These are phyloP conservation scores for Salminus brasiliensis DNA, from an alignment of 2,113 vertebrate species.

Conservation along the genomic window DNA sequence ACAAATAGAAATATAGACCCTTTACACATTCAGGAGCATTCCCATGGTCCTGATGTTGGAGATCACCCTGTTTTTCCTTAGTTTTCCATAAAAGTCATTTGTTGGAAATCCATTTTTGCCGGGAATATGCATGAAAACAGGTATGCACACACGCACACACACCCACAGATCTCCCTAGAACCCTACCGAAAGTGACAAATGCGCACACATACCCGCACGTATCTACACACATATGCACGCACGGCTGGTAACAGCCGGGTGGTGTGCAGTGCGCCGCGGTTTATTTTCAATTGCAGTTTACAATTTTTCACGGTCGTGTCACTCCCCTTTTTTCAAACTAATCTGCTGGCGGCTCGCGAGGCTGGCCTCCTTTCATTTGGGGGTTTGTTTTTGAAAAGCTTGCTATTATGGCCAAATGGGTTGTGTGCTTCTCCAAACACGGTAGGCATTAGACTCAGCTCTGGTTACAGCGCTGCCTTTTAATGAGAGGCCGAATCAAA, in stretches of 20 bases:
- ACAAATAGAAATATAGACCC: no score
- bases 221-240: constrained; percentile 2
- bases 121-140: neutral
- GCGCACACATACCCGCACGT: constrained; percentile 12
- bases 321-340: constrained; percentile 69
- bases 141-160: constrained; percentile 18
- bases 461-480: constrained; percentile 75
- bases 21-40: neutral
- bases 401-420: constrained; percentile 77
- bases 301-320: constrained; percentile 74
- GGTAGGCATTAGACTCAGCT: constrained; percentile 74
- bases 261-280: constrained; percentile 52
- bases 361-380: constrained; percentile 70
- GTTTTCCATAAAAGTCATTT: no score
- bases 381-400: constrained; percentile 76
- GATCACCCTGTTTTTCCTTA: no score
- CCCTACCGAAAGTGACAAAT: constrained; percentile 25
- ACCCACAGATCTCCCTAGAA: constrained; percentile 27
- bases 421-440: constrained; percentile 78
- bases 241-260: constrained; percentile 33
- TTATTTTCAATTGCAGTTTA: constrained; percentile 75
- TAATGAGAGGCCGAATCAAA: constrained; percentile 78
- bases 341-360: constrained; percentile 66
- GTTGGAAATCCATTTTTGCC: no score
- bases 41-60: neutral